Percentiles rank a stretch among this genome's conserved stretches.
Conservation (phyloP, 2,888 invertebrate genomes). For the Lithophane leautieri region DNA sequence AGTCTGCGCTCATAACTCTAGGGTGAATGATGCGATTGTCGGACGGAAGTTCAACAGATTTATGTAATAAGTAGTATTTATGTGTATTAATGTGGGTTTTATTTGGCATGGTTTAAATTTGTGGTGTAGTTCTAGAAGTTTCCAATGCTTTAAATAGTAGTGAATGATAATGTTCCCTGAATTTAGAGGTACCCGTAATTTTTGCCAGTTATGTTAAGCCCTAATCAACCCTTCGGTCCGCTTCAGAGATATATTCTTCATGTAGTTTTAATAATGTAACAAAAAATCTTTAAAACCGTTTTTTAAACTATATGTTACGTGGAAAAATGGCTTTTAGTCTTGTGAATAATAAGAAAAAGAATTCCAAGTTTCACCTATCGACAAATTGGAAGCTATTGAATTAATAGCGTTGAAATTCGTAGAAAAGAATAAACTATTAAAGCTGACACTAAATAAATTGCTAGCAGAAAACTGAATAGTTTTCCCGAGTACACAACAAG, state of each 20-base stretch:
- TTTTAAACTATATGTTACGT: not conserved
- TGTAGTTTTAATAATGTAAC: too few species aligned
- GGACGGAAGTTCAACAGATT: constrained; percentile 30
- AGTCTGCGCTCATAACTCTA: constrained; percentile 41
- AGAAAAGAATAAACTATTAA: constrained; percentile 51
- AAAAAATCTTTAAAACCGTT: not conserved
- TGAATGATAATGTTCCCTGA: not conserved
- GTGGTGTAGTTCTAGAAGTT: not conserved
- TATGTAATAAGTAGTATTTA: constrained; percentile 27
- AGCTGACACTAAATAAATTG: constrained; percentile 52
- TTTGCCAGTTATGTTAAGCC: not conserved
- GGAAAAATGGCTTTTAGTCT: not conserved
- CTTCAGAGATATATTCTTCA: not conserved
- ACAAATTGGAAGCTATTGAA: constrained; percentile 46
- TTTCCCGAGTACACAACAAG: constrained; percentile 34
- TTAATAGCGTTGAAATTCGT: constrained; percentile 41
- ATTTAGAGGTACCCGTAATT: too few species aligned
- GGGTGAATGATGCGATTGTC: constrained; percentile 32
- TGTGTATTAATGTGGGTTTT: constrained; percentile 19
- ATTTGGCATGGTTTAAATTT: constrained; percentile 12
- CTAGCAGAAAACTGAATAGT: constrained; percentile 49
- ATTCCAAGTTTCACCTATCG: constrained; percentile 18
- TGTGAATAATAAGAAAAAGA: constrained; percentile 19
- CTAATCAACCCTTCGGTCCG: too few species aligned
- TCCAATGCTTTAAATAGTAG: not conserved